A percentile compares a stretch with the other conserved stretches of the same genome.
Evolutionary conservation across 1,140 invertebrate genomes (phyloP).

Genomic region (Orchesella cincta): DNA sequence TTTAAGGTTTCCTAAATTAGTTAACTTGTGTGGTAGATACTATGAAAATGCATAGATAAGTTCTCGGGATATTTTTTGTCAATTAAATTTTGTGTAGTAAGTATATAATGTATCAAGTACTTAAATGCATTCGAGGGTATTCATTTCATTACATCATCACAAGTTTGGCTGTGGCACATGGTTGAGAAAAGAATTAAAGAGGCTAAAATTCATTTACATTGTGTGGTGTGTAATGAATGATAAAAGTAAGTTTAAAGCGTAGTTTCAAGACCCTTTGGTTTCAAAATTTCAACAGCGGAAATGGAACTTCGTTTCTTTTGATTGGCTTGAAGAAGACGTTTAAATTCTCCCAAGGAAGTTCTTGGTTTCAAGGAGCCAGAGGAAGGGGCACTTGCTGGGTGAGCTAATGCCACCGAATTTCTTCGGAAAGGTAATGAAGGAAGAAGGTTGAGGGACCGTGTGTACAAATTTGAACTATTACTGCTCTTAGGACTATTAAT

Average conservation of each 20-base stretch:
- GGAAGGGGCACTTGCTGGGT: background rate
- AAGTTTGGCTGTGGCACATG: background rate
- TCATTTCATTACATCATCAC: background rate
- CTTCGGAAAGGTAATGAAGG: slow-evolving; percentile 7
- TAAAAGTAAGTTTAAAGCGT: slow-evolving; percentile 35
- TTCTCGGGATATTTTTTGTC: too few relatives aligned
- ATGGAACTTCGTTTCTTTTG: slow-evolving; percentile 40
- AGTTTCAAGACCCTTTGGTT: slow-evolving; percentile 46
- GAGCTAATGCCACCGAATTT: slow-evolving; percentile 7
- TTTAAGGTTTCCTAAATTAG: too few relatives aligned
- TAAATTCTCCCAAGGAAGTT: slow-evolving; percentile 46
- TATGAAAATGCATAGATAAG: too few relatives aligned
- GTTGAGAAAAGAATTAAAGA: too few relatives aligned
- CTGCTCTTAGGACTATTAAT: too few relatives aligned
- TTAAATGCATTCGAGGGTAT: background rate
- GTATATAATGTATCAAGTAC: too few relatives aligned
- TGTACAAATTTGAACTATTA: too few relatives aligned
- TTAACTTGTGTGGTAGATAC: too few relatives aligned
- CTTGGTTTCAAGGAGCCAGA: slow-evolving; percentile 7
- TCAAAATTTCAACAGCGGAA: slow-evolving; percentile 49
- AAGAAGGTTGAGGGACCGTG: background rate
- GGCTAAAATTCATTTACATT: slow-evolving; percentile 4
- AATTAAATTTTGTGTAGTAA: too few relatives aligned
- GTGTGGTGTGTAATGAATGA: background rate
- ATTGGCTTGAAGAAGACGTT: slow-evolving; percentile 39